Percentiles rank a stretch among this genome's conserved stretches.
Conservation (phyloP, 1,140 invertebrate genomes). For the Bombus waltoni region DNA sequence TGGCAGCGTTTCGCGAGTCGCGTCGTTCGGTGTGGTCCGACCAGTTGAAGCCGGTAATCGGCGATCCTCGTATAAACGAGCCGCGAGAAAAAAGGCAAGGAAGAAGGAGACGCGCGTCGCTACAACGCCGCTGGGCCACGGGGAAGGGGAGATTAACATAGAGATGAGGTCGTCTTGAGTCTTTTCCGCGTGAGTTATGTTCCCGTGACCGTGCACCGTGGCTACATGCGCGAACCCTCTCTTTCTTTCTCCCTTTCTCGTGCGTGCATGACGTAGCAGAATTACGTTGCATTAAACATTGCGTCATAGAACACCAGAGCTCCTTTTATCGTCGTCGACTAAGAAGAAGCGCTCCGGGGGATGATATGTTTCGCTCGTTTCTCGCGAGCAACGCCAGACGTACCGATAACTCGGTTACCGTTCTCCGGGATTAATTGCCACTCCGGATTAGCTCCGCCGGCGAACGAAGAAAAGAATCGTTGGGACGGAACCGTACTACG, state of each 20-base stretch:
- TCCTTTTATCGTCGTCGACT: neutral
- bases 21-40: slow-evolving; percentile 56
- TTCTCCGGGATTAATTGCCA: slow-evolving; percentile 14
- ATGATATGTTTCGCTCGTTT: slow-evolving; percentile 12
- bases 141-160: slow-evolving; percentile 67
- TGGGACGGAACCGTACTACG: neutral
- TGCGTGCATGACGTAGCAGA: neutral
- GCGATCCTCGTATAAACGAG: slow-evolving; percentile 49
- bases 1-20: neutral
- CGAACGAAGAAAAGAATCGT: neutral
- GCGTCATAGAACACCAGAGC: neutral
- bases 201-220: slow-evolving; percentile 46
- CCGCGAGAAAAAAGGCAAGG: slow-evolving; percentile 11
- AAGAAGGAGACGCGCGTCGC: neutral
- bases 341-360: neutral
- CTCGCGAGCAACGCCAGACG: neutral
- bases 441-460: neutral
- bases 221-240: neutral
- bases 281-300: neutral
- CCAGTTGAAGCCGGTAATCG: slow-evolving; percentile 55
- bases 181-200: slow-evolving; percentile 68
- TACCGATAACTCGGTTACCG: slow-evolving; percentile 9
- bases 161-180: slow-evolving; percentile 68
- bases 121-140: neutral
- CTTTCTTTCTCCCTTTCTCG: neutral